Percentiles rank a stretch among this genome's conserved stretches.
Evolutionary conservation across 2,113 vertebrate genomes (phyloP).

Genomic region (Himantopus leucocephalus): DNA sequence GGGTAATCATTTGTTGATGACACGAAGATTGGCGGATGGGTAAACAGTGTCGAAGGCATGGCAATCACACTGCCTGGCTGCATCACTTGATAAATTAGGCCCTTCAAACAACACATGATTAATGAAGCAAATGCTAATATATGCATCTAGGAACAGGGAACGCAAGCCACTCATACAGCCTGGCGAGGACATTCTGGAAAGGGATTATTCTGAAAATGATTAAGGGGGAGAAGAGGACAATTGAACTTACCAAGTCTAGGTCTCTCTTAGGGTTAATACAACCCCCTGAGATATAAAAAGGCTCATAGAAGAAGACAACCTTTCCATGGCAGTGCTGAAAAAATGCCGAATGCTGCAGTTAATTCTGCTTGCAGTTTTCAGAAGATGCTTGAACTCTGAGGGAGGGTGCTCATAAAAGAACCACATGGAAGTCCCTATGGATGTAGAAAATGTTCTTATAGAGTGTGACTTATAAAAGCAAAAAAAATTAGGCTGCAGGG

Average conservation of each 20-base stretch:
- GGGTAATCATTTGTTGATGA: slow-evolving; percentile 42
- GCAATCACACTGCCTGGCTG: not conserved
- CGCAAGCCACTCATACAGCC: not conserved
- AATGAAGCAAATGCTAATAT: slow-evolving; percentile 9
- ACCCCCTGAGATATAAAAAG: not conserved
- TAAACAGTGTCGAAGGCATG: not conserved
- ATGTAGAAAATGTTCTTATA: not conserved
- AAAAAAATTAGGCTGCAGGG: not conserved
- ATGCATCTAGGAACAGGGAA: not conserved
- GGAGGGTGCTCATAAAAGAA: not conserved
- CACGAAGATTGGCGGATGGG: slow-evolving; percentile 31
- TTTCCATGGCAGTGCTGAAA: not conserved
- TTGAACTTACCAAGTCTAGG: not conserved
- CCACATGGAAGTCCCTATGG: not conserved
- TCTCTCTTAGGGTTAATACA: not conserved
- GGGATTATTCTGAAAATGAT: not conserved
- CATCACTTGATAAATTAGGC: slow-evolving; percentile 28
- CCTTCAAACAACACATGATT: not conserved
- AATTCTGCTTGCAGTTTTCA: not conserved
- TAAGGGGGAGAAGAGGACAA: not conserved
- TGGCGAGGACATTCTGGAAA: not conserved
- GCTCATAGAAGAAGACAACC: not conserved
- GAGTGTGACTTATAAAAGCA: not conserved
- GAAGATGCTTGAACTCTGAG: not conserved
- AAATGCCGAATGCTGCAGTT: not conserved